These are phyloP conservation scores for Apamea crenata DNA, from an alignment of 2,888 invertebrate species.

Conservation along the genomic window DNA sequence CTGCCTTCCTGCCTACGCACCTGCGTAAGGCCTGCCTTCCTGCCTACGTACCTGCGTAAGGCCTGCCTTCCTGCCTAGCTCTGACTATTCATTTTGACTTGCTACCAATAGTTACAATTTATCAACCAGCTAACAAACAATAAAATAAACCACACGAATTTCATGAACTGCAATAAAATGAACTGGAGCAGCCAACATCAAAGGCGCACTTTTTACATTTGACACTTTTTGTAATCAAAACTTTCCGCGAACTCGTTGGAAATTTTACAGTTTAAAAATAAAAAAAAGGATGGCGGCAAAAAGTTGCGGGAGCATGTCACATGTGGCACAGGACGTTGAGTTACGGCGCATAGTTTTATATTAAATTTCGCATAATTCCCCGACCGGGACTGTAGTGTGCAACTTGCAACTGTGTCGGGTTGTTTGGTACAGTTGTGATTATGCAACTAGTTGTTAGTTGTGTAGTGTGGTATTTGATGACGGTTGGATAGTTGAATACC, in stretches of 20 bases:
- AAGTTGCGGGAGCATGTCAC: slow-evolving; percentile 67
- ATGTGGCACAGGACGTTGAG: slow-evolving; percentile 68
- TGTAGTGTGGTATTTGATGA: no score
- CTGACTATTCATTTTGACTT: not conserved
- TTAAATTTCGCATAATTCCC: slow-evolving; percentile 71
- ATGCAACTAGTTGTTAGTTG: slow-evolving; percentile 3
- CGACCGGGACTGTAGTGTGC: slow-evolving; percentile 37
- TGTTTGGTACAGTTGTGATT: slow-evolving; percentile 1
- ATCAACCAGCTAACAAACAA: slow-evolving; percentile 10
- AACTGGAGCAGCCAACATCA: slow-evolving; percentile 35
- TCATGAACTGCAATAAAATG: slow-evolving; percentile 50
- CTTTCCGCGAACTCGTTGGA: slow-evolving; percentile 52
- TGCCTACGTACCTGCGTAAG: not conserved
- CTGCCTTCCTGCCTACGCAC: not conserved
- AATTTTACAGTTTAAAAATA: slow-evolving; percentile 59
- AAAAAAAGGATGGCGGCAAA: slow-evolving; percentile 50
- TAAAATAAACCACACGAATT: slow-evolving; percentile 9
- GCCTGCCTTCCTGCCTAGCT: not conserved
- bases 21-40: no score
- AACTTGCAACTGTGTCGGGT: slow-evolving; percentile 33
- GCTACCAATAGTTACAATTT: not conserved
- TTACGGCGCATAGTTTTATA: slow-evolving; percentile 73
- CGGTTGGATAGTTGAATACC: not conserved
- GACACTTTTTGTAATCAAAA: slow-evolving; percentile 66
- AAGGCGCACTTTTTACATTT: slow-evolving; percentile 56